Conservation (phyloP, 2,888 invertebrate species). For the Trachelus tabidus region DNA sequence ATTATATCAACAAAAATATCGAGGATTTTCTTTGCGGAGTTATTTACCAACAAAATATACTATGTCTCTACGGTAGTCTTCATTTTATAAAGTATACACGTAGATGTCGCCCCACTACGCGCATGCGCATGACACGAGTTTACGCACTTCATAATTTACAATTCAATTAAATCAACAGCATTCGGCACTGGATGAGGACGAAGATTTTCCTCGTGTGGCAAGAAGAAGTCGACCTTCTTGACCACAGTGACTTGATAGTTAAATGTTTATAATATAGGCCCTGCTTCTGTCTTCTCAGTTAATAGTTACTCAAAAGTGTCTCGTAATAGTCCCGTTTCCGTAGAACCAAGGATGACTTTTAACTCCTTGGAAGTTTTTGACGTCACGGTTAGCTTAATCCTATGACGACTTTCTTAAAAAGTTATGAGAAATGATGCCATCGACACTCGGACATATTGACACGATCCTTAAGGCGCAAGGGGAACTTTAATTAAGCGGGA, state of each 20-base stretch:
- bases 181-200: neutral
- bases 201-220: neutral
- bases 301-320: neutral
- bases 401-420: neutral
- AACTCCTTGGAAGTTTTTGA: neutral
- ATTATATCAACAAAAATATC: slow-evolving; percentile 39
- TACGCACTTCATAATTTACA: neutral
- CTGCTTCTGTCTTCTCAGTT: neutral
- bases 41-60: slow-evolving; percentile 58
- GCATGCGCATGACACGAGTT: neutral
- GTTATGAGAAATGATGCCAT: neutral
- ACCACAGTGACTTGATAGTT: neutral
- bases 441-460: neutral
- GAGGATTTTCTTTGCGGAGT: slow-evolving; percentile 26
- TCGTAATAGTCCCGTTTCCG: neutral
- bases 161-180: neutral
- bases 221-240: neutral
- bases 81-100: neutral
- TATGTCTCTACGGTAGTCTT: neutral
- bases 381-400: neutral
- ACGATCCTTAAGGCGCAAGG: neutral
- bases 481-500: neutral
- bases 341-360: neutral
- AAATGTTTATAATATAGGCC: neutral
- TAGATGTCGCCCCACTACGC: neutral